These are phyloP conservation scores for Rhodophaea formosa DNA, from an alignment of 2,888 invertebrate genomes.

Conservation along the genomic window DNA sequence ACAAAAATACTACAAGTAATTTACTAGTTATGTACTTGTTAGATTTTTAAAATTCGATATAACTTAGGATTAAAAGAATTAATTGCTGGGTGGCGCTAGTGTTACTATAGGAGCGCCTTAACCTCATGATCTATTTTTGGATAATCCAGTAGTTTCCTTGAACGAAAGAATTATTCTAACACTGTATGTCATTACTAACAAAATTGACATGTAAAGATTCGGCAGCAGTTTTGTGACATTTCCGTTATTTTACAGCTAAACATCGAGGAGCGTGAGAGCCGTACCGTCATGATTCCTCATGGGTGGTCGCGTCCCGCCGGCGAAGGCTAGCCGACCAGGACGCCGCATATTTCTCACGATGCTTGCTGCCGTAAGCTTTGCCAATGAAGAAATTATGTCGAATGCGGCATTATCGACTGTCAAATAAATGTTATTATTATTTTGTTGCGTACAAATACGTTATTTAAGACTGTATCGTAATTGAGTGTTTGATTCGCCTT, in stretches of 20 bases:
- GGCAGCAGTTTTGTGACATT: neutral
- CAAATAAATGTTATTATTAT: constrained; percentile 53
- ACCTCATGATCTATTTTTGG: too few species aligned
- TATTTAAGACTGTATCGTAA: constrained; percentile 76
- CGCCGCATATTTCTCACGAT: constrained; percentile 65
- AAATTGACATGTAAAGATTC: neutral
- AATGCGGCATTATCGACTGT: constrained; percentile 54
- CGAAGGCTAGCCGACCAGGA: constrained; percentile 30
- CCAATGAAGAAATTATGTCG: constrained; percentile 69
- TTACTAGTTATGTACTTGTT: too few species aligned
- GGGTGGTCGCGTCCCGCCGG: constrained; percentile 69
- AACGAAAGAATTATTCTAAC: neutral
- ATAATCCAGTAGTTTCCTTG: neutral
- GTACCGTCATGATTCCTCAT: constrained; percentile 22
- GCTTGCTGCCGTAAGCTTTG: constrained; percentile 78
- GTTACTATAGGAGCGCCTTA: too few species aligned
- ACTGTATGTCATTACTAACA: constrained; percentile 1
- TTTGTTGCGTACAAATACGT: constrained; percentile 75
- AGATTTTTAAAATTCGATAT: too few species aligned
- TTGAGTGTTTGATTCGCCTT: constrained; percentile 72
- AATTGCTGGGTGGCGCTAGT: too few species aligned
- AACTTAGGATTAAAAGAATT: too few species aligned
- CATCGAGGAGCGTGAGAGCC: constrained; percentile 87
- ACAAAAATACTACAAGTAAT: too few species aligned
- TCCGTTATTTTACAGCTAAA: constrained; percentile 26